Evolutionary conservation across 2,888 invertebrate species (phyloP).

Genomic region (Ceriagrion tenellum): DNA sequence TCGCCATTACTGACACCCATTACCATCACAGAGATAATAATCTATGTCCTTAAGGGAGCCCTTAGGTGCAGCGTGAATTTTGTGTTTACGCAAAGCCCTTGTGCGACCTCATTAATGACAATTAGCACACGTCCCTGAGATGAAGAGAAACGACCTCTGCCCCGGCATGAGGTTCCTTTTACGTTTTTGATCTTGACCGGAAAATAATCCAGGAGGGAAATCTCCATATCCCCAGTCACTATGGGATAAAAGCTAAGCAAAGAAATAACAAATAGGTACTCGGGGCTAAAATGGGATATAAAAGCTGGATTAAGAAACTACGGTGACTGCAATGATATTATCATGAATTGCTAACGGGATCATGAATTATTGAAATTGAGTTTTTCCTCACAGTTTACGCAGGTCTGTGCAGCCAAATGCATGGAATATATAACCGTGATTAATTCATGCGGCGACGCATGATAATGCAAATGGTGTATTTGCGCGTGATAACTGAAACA

Average conservation of each 20-base stretch:
- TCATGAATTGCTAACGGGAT: too few species aligned
- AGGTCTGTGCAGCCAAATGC: too few species aligned
- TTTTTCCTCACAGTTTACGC: too few species aligned
- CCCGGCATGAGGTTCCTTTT: not conserved
- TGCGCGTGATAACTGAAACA: too few species aligned
- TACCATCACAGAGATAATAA: not conserved
- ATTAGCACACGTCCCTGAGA: not conserved
- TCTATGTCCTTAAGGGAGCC: not conserved
- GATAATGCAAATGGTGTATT: too few species aligned
- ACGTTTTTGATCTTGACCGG: not conserved
- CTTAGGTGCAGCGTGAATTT: not conserved
- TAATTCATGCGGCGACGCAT: too few species aligned
- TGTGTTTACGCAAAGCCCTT: not conserved
- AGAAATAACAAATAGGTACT: too few species aligned
- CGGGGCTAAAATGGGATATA: not conserved
- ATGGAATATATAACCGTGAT: too few species aligned
- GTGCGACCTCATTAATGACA: not conserved
- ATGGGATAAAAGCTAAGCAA: not conserved
- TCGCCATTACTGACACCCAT: not conserved
- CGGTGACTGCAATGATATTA: too few species aligned
- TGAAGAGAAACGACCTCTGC: not conserved
- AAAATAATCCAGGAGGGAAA: not conserved
- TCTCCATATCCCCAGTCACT: not conserved
- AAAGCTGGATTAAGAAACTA: too few species aligned
- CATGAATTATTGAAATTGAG: too few species aligned